Percentiles rank a stretch among this genome's conserved stretches.
Evolutionary conservation across 2,797 vertebrate species (phyloP).

Genomic region (Spondyliosoma cantharus): DNA sequence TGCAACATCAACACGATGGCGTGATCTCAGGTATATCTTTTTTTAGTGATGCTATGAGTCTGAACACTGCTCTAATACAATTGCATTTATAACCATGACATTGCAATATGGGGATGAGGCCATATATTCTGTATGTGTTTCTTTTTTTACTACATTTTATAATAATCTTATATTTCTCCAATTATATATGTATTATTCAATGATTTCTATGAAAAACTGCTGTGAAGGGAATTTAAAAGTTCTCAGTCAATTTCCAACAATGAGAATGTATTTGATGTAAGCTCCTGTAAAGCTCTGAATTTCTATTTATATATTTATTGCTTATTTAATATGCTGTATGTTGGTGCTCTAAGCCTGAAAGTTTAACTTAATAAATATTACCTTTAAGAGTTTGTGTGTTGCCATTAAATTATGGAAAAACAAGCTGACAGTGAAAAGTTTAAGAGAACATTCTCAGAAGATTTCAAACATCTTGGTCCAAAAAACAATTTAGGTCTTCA

Average conservation of each 20-base stretch:
- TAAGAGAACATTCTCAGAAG: background rate
- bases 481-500: background rate
- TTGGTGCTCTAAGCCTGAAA: constrained; percentile 21
- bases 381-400: constrained; percentile 16
- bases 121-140: constrained; percentile 1
- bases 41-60: constrained; percentile 24
- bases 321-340: constrained; percentile 49
- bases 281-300: constrained; percentile 17
- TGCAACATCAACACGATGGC: background rate
- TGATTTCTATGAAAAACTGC: constrained; percentile 6
- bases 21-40: background rate
- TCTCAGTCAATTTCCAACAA: constrained; percentile 31
- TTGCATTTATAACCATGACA: constrained; percentile 21
- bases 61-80: constrained; percentile 51
- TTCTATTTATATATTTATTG: constrained; percentile 72
- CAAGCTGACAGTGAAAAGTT: background rate
- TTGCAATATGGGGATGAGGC: constrained; percentile 4
- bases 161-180: background rate
- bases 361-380: constrained; percentile 53
- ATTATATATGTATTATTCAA: background rate
- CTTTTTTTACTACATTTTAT: constrained; percentile 11
- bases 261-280: constrained; percentile 39
- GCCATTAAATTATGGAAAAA: background rate
- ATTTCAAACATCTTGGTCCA: background rate
- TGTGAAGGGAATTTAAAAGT: constrained; percentile 43